A percentile compares a stretch with the other conserved stretches of the same genome.
Conservation (phyloP, 1,140 invertebrate species). For the Drosophila serrata region DNA sequence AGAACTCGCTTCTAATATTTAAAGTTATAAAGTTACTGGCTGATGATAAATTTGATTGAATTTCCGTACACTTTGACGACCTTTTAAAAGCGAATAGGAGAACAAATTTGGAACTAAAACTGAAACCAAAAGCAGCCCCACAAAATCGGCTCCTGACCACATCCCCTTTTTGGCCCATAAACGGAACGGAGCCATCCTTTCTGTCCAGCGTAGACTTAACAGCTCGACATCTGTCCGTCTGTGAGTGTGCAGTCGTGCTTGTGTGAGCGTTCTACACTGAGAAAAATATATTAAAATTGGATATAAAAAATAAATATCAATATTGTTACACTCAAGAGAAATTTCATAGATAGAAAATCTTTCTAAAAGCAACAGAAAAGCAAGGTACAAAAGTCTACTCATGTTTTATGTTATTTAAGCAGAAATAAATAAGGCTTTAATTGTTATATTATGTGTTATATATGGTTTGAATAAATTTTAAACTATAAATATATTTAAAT, state of each 20-base stretch:
- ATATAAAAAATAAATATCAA: too few species aligned
- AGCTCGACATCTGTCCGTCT: conserved; percentile 59
- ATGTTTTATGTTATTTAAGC: neutral
- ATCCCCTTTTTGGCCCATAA: conserved; percentile 31
- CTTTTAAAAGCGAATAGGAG: conserved; percentile 10
- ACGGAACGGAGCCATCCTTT: conserved; percentile 36
- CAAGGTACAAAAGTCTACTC: accelerated
- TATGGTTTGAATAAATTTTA: neutral
- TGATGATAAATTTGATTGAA: conserved; percentile 27
- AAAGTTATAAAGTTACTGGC: neutral
- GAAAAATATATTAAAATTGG: neutral
- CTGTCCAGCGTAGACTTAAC: conserved; percentile 70
- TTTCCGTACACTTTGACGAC: conserved; percentile 10
- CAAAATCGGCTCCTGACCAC: conserved; percentile 51
- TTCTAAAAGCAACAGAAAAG: accelerated
- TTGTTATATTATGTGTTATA: neutral
- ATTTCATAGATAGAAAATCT: too few species aligned
- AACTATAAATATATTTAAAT: neutral
- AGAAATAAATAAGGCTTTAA: neutral
- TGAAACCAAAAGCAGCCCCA: conserved; percentile 46
- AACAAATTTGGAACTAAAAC: conserved; percentile 17
- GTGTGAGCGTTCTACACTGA: conserved; percentile 9
- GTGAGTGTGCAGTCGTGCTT: conserved; percentile 21
- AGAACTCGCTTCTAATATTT: neutral
- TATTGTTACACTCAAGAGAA: accelerated